Percentiles rank a stretch among this genome's conserved stretches.
phyloP scores from a whole-genome alignment of 1,140 invertebrate species.

The Heliconius eleuchia region DNA sequence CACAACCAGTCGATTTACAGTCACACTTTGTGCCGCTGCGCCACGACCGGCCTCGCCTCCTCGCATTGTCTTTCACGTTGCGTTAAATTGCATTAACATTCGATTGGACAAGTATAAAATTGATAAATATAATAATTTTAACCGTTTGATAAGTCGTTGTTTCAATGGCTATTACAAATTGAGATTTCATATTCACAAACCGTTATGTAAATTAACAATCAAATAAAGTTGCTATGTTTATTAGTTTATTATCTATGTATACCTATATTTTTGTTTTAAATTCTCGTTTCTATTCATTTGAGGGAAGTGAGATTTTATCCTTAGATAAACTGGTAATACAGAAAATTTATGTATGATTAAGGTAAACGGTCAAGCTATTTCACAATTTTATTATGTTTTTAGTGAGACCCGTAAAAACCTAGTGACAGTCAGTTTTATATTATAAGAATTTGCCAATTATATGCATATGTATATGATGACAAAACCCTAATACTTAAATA shows the following conservation, averaged over 20 bases:
- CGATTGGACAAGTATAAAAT: conserved; percentile 28
- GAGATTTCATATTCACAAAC: conserved; percentile 13
- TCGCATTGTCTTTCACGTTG: not conserved
- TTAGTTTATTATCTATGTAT: not conserved
- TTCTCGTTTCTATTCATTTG: not conserved
- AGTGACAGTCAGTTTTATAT: too few species aligned
- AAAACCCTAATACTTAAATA: too few species aligned
- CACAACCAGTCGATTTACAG: too few species aligned
- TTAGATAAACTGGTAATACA: not conserved
- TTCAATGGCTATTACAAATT: conserved; percentile 22
- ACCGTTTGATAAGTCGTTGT: conserved; percentile 15
- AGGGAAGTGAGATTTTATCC: not conserved
- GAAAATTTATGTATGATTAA: not conserved
- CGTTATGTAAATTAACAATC: conserved; percentile 10
- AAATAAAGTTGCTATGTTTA: not conserved
- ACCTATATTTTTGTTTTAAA: not conserved
- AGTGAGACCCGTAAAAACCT: too few species aligned
- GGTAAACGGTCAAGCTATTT: too few species aligned
- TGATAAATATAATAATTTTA: conserved; percentile 26
- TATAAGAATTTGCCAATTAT: too few species aligned
- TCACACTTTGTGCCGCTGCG: too few species aligned
- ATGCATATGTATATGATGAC: too few species aligned
- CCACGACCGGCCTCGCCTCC: too few species aligned
- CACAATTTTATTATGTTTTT: too few species aligned
- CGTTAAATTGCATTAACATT: conserved; percentile 20